phyloP scores from a whole-genome alignment of 2,797 vertebrate genomes.

The Enteromius trimaculatus region DNA sequence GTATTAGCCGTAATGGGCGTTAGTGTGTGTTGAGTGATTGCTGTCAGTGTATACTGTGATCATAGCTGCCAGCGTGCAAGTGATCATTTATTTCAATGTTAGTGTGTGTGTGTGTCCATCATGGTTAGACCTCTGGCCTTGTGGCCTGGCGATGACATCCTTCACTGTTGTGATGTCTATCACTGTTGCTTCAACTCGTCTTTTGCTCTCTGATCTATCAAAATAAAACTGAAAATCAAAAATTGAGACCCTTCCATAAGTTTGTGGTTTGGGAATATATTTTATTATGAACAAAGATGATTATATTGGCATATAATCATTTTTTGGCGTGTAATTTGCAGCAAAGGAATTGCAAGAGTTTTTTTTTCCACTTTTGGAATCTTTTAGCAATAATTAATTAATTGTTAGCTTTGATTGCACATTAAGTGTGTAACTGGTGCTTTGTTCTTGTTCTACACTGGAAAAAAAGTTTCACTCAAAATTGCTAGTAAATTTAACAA shows the following conservation, averaged over 20 bases:
- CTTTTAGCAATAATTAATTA: not conserved
- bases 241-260: not conserved
- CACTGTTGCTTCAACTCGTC: not conserved
- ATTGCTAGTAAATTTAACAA: not conserved
- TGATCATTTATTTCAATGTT: not conserved
- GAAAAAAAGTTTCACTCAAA: not conserved
- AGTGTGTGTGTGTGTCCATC: not conserved
- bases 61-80: conserved; percentile 70
- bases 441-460: not conserved
- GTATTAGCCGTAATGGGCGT: conserved; percentile 81
- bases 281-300: not conserved
- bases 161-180: not conserved
- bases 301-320: not conserved
- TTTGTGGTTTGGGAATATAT: not conserved
- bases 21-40: conserved; percentile 80
- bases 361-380: not conserved
- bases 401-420: not conserved
- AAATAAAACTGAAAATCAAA: not conserved
- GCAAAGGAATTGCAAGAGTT: not conserved
- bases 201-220: not conserved
- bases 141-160: conserved; percentile 5
- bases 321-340: not conserved
- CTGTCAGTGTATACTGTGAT: conserved; percentile 75
- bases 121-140: conserved; percentile 4
- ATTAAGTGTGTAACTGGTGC: not conserved